Conservation (phyloP, 2,797 vertebrate genomes). For the Spinus pinus region DNA sequence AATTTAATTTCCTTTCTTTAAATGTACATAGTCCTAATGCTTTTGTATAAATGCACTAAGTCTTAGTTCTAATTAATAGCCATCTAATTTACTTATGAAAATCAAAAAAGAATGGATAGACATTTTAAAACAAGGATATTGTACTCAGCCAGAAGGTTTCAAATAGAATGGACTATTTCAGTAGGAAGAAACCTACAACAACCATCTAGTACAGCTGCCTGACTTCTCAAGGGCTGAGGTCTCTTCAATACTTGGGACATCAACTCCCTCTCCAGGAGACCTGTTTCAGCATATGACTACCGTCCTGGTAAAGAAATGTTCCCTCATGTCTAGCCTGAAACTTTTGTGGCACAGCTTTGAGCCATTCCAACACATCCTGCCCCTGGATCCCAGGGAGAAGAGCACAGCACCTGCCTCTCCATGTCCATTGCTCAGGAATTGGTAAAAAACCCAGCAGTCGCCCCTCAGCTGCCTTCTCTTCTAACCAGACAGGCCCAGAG, state of each 20-base stretch:
- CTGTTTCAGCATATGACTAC: not conserved
- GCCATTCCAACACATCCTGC: fast-evolving
- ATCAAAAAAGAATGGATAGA: not conserved
- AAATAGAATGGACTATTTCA: not conserved
- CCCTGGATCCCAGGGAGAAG: not conserved
- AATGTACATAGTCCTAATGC: not conserved
- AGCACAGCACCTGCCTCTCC: not conserved
- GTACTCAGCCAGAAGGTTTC: not conserved
- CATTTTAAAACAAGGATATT: not conserved
- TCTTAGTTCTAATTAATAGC: not conserved
- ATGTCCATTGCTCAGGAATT: not conserved
- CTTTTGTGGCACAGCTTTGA: not conserved
- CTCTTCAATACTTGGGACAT: not conserved
- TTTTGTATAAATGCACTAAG: slow-evolving; percentile 13
- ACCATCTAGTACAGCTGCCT: not conserved
- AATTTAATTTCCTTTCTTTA: not conserved
- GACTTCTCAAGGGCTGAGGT: not conserved
- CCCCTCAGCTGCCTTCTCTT: not conserved
- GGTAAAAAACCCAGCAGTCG: fast-evolving
- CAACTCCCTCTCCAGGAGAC: not conserved
- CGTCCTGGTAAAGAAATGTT: not conserved
- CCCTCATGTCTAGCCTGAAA: not conserved
- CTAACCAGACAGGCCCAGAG: not conserved
- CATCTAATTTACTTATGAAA: not conserved
- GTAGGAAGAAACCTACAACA: not conserved